Evolutionary conservation across 2,797 vertebrate genomes (phyloP).

Genomic region (Aplochiton taeniatus): DNA sequence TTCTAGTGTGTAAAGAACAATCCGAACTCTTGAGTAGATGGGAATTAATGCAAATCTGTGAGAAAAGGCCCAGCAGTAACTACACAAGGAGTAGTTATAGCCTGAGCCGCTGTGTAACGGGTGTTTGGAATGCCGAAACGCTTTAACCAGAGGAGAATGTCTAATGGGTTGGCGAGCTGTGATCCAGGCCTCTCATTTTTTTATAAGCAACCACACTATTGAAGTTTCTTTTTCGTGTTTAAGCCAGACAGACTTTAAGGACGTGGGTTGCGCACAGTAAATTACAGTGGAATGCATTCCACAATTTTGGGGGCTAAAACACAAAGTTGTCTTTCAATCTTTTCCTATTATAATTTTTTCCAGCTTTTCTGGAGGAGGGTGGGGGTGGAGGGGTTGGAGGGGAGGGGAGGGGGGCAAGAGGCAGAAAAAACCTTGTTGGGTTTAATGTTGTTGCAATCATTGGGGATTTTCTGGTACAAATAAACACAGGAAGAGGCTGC

Average conservation of each 20-base stretch:
- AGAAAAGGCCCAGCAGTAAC: constrained; percentile 17
- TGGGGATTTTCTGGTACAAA: constrained; percentile 60
- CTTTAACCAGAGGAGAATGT: constrained; percentile 21
- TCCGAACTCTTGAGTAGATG: constrained; percentile 29
- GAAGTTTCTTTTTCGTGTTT: constrained; percentile 31
- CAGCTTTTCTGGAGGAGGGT: constrained; percentile 18
- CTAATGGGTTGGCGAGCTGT: constrained; percentile 7
- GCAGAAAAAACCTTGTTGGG: constrained; percentile 41
- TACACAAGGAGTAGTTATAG: constrained; percentile 14
- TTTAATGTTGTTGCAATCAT: constrained; percentile 45
- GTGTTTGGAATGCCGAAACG: constrained; percentile 33
- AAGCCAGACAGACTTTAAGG: constrained; percentile 39
- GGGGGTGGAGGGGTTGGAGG: no score
- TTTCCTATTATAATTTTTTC: constrained; percentile 36
- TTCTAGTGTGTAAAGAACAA: constrained; percentile 7
- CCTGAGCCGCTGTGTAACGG: constrained; percentile 14
- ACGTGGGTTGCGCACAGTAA: constrained; percentile 22
- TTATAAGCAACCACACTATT: constrained; percentile 39
- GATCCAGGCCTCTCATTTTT: constrained; percentile 21
- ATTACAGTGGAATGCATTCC: constrained; percentile 25
- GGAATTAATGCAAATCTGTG: constrained; percentile 43
- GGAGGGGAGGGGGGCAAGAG: constrained; percentile 9
- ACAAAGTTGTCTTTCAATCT: constrained; percentile 25
- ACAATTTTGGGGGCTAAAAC: constrained; percentile 31
- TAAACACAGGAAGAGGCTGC: constrained; percentile 73